Base-by-base conservation (phyloP, 2,797 vertebrate genomes). In the Threskiornis aethiopicus region DNA sequence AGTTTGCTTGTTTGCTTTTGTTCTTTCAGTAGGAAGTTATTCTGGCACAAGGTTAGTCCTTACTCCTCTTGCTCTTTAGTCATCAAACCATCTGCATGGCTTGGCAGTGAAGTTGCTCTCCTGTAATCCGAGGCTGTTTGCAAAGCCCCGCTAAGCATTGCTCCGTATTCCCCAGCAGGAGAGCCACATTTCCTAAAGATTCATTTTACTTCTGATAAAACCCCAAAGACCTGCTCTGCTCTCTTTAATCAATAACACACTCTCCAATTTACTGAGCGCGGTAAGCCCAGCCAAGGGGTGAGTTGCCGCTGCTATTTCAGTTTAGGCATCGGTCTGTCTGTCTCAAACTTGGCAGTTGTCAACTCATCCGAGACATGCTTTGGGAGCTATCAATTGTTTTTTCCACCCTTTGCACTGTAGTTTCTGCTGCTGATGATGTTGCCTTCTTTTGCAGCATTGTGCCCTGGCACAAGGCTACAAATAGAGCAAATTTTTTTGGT, bases 251-350 rank as follows among this genome's bases (percentile, higher is more conserved):
- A 81, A 7, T 41, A 61, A n/a, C 51, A 33, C 29, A 14, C 15
- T 33, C 54, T 77, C 35, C n/a, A 37, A 41, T 21, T 69, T 64
- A 57, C 41, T 0, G 0, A 72, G 61, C 3, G 0, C 2, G 0
- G 52, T 57, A 82, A 85, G 29, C 26, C 33, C 39, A 61, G 55
- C 21, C 1, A 5, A 70, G 28, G 26, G 33, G 10, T 39, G 75
- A 52, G 49, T 13, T 71, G 58, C 18, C 0, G 3, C 37, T 73
- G 49, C 65, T 70, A 14, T 76, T 87, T 73, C 64, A 26, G 17
- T 59, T 82, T 49, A 37, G 58, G 11, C 29, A 59, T 72, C 0
- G 0, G 33, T 59, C n/a, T 42, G 26, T 21, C 42, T 61, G 24
- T 66, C 39, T 54, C 3, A 1, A 35, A 70, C 37, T 26, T 72